These are phyloP conservation scores for Drosophila truncata DNA, from an alignment of 1,140 invertebrate species.

Conservation along the genomic window DNA sequence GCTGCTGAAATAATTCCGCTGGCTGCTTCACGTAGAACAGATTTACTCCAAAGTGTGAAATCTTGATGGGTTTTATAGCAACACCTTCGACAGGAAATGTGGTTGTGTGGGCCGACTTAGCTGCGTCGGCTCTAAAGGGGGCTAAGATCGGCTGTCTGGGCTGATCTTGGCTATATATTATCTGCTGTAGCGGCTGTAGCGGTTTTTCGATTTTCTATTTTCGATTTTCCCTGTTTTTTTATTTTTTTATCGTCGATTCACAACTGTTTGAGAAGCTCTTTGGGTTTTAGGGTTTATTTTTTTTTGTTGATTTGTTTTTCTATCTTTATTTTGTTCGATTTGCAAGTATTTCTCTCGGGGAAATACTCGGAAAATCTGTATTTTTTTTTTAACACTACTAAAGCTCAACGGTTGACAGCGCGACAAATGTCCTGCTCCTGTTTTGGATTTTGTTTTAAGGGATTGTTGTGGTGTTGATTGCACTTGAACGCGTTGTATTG, in stretches of 20 bases:
- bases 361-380: slow-evolving; percentile 19
- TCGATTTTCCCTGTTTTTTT: slow-evolving; percentile 27
- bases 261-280: slow-evolving; percentile 82
- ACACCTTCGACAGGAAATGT: slow-evolving; percentile 81
- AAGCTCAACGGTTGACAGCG: slow-evolving; percentile 74
- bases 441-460: slow-evolving; percentile 30
- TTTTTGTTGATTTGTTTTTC: slow-evolving; percentile 32
- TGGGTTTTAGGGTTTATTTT: slow-evolving; percentile 33
- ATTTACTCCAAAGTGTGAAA: slow-evolving; percentile 86
- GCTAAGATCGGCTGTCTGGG: slow-evolving; percentile 44
- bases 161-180: slow-evolving; percentile 32
- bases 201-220: slow-evolving; percentile 4
- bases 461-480: slow-evolving; percentile 67
- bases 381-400: slow-evolving; percentile 71
- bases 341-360: background rate
- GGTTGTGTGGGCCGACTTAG: slow-evolving; percentile 43
- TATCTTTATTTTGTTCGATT: slow-evolving; percentile 22
- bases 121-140: slow-evolving; percentile 46
- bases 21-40: slow-evolving; percentile 86
- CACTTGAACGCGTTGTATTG: slow-evolving; percentile 77
- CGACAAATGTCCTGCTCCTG: slow-evolving; percentile 63
- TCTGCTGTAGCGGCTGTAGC: slow-evolving; percentile 4
- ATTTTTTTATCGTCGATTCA: slow-evolving; percentile 45
- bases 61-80: slow-evolving; percentile 84
- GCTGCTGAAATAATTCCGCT: slow-evolving; percentile 85